Evolutionary conservation across 2,888 invertebrate genomes (phyloP), one percentile per base, ranked within the genome.

Genomic region (Quadroppia sp.): DNA sequence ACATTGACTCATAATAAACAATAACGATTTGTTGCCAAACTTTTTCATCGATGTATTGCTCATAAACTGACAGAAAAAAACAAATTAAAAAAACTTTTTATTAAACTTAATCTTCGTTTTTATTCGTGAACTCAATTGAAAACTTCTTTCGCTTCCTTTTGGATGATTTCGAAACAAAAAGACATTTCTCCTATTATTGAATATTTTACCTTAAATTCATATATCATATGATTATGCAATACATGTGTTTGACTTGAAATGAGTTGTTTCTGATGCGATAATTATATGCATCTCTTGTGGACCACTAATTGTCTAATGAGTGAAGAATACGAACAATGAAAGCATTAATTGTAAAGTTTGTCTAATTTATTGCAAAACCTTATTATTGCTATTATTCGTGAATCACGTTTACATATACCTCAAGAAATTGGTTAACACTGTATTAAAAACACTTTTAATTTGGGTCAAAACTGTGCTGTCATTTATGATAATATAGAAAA

Each of bases 391-490:
- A 67, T 67, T 67, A 67, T 67, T 40, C 40, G 36, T 40, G 36
- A 67, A 36, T 67, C 67, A 67, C 67, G 67, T 67, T 67, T 20
- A 23, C 40, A 20, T 40, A 67, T 67, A 67, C 40, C 23, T 36
- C 11, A 17, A 42, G 15, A 59, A 59, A 59, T 23, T 20, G 32
- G 23, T 13, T 40, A 42, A 23, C 23, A 40, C 20, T 40, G 23
- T 67, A 20, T 23, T 67, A 42, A 67, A 67, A 67, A 67, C 40
- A 67, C 40, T 17, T 67, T 67, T 42, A 67, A 67, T 67, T 67
- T 67, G 42, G 67, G 67, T 67, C 67, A 67, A 11, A 67, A 11
- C 32, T 9, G n/a, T 9, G 9, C 20, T 32, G 13, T 32, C 17
- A 61, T 17, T 36, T 61, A 32, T 67, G 40, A 67, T 67, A 67